Conservation (phyloP, 2,797 vertebrate species). For the Taeniopygia guttata region DNA sequence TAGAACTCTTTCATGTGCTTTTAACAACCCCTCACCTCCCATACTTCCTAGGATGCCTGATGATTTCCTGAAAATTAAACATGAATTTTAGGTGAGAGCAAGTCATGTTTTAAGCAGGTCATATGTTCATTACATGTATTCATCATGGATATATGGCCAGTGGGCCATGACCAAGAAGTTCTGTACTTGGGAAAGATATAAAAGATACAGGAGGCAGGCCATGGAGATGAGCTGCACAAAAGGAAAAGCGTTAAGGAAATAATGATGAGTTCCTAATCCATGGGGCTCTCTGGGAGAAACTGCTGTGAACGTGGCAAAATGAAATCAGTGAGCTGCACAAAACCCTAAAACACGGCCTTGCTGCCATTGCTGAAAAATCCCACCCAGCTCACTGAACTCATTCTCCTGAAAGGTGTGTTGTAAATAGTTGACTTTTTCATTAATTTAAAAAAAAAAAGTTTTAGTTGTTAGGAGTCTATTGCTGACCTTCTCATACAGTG, state of each 20-base stretch:
- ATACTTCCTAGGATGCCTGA: neutral
- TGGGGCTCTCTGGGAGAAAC: neutral
- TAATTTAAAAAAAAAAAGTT: neutral
- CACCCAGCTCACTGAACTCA: neutral
- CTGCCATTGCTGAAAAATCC: neutral
- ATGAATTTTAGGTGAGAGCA: neutral
- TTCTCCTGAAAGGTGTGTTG: neutral
- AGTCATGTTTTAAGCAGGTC: neutral
- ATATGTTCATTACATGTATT: neutral
- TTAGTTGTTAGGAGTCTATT: neutral
- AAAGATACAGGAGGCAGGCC: neutral
- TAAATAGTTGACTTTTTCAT: neutral
- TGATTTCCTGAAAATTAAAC: neutral
- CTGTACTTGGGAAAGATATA: neutral
- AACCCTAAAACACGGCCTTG: neutral
- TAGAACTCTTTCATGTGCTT: neutral
- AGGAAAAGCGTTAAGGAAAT: neutral
- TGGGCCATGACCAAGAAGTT: neutral
- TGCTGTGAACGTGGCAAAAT: neutral
- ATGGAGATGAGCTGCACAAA: neutral
- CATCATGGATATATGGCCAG: neutral
- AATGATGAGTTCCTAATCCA: neutral
- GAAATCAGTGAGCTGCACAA: neutral
- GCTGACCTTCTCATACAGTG: neutral
- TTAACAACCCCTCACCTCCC: neutral